Base-by-base conservation (phyloP, 1,140 invertebrate genomes). In the Atta cephalotes region DNA sequence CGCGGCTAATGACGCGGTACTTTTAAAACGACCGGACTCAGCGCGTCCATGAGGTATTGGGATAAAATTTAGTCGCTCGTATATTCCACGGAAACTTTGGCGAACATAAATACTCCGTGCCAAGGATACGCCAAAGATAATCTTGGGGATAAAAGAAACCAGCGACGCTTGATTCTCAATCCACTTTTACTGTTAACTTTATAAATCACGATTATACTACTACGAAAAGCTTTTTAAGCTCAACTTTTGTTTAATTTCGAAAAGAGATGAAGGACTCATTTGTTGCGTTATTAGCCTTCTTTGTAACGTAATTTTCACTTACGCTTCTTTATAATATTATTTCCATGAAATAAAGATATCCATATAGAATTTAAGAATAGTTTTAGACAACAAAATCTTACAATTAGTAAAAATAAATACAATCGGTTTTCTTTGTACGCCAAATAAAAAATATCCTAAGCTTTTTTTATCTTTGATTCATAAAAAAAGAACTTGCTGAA, bases 1-100 rank as follows among this genome's bases (percentile, higher is more conserved):
- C 25, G 56, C 70, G 65, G 89, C 89, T 90, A 90, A 90, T 90
- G 89, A 90, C 86, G 89, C 86, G 88, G 86, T 71, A 85, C 86
- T 88, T 88, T 86, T 63, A 77, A 88, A 88, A 90, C 89, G 89
- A 84, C 72, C 82, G 71, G 85, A 85, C 86, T 85, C 84, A 21
- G 35, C 60, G 58, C 62, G 68, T 80, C 88, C 45, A 53, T 86
- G 62, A 77, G 28, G 56, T 66, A 56, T 82, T 82, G 60, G 49
- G 18, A 45, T 68, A 51, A 66, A 71, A 84, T 84, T 84, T 82
- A 74, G 80, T 31, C 80, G 56, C 65, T 78, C 65, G 71, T 74
- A 71, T 74, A 82, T 85, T 70, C 71, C 35, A 35, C 49, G 62
- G 16, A 79, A 70, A 85, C 74, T 85, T 62, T 60, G 12, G 25